Conservation (phyloP, 2,113 vertebrate species). For the Centropus bengalensis region DNA sequence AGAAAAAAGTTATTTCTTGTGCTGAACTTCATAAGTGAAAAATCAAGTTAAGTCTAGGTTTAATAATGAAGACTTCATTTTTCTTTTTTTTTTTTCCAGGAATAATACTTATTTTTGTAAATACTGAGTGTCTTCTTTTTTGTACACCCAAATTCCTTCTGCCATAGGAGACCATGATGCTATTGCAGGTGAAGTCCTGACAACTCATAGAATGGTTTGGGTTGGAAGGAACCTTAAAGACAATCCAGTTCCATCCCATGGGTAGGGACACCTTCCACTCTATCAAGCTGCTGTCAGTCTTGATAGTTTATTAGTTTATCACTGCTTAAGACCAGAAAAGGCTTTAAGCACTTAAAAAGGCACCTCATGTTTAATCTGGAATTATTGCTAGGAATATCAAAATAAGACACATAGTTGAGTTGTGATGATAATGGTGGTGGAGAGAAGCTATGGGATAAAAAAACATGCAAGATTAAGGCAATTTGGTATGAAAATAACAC, state of each 20-base stretch:
- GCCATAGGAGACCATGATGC: neutral
- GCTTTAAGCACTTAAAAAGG: neutral
- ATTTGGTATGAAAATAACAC: neutral
- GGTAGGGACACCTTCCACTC: too few species aligned
- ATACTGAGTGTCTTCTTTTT: neutral
- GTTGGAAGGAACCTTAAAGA: too few species aligned
- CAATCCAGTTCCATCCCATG: too few species aligned
- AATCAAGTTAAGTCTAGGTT: neutral
- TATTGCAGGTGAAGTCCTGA: neutral
- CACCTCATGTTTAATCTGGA: neutral
- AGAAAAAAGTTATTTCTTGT: neutral
- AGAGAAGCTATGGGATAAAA: neutral
- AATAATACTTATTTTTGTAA: neutral
- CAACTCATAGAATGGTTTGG: neutral
- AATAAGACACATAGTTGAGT: neutral
- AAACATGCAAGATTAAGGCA: neutral
- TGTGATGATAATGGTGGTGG: neutral
- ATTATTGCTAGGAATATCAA: constrained; percentile 2
- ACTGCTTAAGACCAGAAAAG: neutral
- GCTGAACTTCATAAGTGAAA: neutral
- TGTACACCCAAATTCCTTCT: neutral
- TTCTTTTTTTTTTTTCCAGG: neutral
- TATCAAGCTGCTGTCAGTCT: neutral
- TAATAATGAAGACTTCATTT: neutral
- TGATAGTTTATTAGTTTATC: neutral